These are phyloP conservation scores for Neoitamus cyanurus DNA, from an alignment of 2,888 invertebrate species.

Conservation along the genomic window DNA sequence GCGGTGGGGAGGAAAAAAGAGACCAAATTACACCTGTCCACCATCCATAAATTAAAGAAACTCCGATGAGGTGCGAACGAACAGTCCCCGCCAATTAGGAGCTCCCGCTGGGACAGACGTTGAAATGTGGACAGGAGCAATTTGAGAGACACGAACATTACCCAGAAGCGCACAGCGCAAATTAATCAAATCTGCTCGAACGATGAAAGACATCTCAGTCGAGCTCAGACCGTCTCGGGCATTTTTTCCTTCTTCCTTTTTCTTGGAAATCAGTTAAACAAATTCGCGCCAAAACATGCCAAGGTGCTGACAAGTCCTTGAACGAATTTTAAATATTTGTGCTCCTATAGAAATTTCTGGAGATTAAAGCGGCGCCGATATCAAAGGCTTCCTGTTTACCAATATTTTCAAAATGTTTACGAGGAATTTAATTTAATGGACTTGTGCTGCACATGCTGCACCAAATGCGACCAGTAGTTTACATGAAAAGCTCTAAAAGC, in stretches of 20 bases:
- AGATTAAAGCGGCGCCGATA: neutral
- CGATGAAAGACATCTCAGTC: neutral
- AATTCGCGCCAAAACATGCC: neutral
- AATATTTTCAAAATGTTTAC: neutral
- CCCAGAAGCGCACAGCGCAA: neutral
- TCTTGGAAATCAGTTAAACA: neutral
- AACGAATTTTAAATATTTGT: neutral
- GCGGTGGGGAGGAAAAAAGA: neutral
- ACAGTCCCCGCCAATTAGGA: constrained; percentile 3
- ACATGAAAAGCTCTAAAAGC: neutral
- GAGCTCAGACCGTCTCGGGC: neutral
- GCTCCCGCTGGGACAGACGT: neutral
- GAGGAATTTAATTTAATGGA: no score
- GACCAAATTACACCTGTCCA: neutral
- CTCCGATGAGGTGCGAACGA: neutral
- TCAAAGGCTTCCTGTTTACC: neutral
- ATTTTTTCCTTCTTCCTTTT: neutral
- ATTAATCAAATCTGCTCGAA: neutral
- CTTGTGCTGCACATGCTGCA: neutral
- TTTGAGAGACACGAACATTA: neutral
- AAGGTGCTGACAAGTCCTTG: neutral
- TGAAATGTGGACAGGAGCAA: neutral
- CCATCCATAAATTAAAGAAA: neutral
- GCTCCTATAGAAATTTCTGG: neutral
- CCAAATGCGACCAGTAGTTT: neutral